Base-by-base conservation (phyloP, 2,113 vertebrate species). In the Macheiramphus alcinus region DNA sequence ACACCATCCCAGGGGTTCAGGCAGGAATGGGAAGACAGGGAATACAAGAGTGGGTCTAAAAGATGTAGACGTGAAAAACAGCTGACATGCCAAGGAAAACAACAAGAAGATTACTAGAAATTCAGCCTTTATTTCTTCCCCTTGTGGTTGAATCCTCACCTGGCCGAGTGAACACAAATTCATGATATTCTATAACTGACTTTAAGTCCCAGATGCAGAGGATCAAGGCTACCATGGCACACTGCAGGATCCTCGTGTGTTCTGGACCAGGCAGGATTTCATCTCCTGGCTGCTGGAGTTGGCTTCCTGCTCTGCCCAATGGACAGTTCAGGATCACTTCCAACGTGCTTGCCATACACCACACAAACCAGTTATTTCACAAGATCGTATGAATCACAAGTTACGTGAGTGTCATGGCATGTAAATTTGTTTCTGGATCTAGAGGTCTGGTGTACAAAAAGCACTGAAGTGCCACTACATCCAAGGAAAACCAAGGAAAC, bases 211-310 rank as follows among this genome's bases (percentile, higher is more conserved):
- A 74, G 14, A 78, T 14, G 8, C 40, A 73, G 52, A 79, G 58
- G 25, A 59, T 6, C 2, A 3, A n/a, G 38, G 42, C 19, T 82
- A 29, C 43, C 21, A n/a, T 6, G 5, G 25, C 66, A 29, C 22
- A 26, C 52, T 48, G 53, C 13, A 25, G 0, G 0, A 38, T 66
- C n/a, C 26, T 76, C 36, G 9, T 0, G 1, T 66, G 5, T 26
- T 74, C 34, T 82, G n/a, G 18, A 71, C 16, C 34, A 52, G 31
- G 3, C 16, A 91, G 14, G 12, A 31, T 48, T 74, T 83, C 26
- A 43, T 67, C 15, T 63, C 38, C n/a, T 62, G 42, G 6, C 34
- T 61, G 6, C 15, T 67, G 2, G 1, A 58, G 11, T 3, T 38
- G 55, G 19, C 14, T 68, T 87, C 19, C 21, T 72, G 5, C 16